A percentile compares a stretch with the other conserved stretches of the same genome.
These are phyloP conservation scores for Peromyscus maniculatus DNA, from an alignment of 2,113 vertebrate species.

Conservation along the genomic window DNA sequence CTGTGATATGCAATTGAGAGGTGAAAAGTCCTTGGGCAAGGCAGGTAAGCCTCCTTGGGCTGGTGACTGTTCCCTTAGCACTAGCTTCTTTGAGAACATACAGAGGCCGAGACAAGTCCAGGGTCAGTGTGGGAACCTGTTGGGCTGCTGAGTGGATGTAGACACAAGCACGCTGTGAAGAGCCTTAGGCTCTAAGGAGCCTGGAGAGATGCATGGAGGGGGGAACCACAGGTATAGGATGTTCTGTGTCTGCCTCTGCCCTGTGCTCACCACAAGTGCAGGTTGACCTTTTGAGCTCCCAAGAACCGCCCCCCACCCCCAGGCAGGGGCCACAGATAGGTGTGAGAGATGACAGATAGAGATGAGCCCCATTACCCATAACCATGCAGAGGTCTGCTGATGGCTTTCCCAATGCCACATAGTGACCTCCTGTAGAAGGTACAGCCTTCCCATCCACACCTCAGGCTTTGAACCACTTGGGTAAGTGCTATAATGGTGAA, in stretches of 20 bases:
- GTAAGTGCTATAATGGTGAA: not conserved
- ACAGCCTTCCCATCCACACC: too few species aligned
- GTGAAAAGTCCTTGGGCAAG: not conserved
- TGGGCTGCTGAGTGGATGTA: not conserved
- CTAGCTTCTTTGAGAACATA: not conserved
- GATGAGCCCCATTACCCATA: not conserved
- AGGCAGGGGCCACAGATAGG: too few species aligned
- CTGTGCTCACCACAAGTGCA: not conserved
- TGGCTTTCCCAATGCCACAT: not conserved
- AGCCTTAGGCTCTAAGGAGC: not conserved
- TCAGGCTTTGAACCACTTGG: not conserved
- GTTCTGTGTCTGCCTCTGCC: not conserved
- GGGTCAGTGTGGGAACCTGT: too few species aligned
- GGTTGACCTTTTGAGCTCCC: not conserved
- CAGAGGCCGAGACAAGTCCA: not conserved
- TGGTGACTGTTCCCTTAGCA: not conserved
- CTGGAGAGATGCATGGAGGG: too few species aligned
- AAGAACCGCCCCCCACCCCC: not conserved
- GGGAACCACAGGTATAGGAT: not conserved
- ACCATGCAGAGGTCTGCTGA: not conserved
- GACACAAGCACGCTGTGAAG: not conserved
- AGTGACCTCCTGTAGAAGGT: too few species aligned
- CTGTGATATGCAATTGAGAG: not conserved
- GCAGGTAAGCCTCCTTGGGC: not conserved
- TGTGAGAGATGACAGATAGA: not conserved